Percentiles rank a stretch among this genome's conserved stretches.
These are phyloP conservation scores for Formica aserva DNA, from an alignment of 2,888 invertebrate genomes.

Conservation along the genomic window DNA sequence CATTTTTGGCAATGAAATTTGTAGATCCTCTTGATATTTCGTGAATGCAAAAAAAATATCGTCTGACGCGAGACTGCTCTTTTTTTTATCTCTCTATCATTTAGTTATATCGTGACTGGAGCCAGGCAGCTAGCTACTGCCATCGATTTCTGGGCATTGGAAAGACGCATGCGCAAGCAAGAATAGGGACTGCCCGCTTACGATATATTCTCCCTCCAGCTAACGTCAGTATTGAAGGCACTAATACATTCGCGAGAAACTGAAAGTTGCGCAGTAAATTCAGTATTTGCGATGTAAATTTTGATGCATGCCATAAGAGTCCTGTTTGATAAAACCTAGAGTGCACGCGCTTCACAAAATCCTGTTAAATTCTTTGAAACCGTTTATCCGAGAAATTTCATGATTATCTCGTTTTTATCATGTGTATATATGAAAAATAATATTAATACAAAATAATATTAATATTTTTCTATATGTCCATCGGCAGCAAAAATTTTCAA, in stretches of 20 bases:
- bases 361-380: background rate
- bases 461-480: background rate
- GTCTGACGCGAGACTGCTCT: background rate
- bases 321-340: background rate
- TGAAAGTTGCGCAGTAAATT: conserved; percentile 3
- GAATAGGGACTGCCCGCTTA: conserved; percentile 28
- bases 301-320: background rate
- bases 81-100: background rate
- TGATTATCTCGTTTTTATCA: background rate
- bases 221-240: conserved; percentile 26
- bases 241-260: conserved; percentile 7
- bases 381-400: background rate
- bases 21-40: background rate
- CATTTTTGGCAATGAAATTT: background rate
- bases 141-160: conserved; percentile 80
- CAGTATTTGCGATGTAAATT: conserved; percentile 7
- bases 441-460: background rate
- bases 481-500: background rate
- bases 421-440: background rate
- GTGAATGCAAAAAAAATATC: background rate
- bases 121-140: conserved; percentile 71
- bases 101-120: conserved; percentile 29
- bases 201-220: conserved; percentile 27
- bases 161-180: conserved; percentile 74
- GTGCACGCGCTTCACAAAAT: background rate